Conservation (phyloP, 2,113 vertebrate species). For the Cyprinodon brontotheroides region DNA sequence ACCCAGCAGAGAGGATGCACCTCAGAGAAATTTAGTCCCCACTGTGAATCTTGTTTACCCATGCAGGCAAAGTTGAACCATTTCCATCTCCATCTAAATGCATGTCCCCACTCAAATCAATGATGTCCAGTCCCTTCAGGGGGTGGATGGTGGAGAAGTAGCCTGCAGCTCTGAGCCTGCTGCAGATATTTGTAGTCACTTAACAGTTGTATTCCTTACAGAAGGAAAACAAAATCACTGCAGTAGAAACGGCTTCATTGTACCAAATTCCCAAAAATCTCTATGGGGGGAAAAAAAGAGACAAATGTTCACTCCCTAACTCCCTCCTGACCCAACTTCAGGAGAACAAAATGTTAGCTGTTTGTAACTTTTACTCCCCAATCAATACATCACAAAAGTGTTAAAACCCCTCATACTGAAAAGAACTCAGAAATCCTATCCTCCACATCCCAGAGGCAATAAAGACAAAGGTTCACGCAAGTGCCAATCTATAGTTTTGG, state of each 20-base stretch:
- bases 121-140: background rate
- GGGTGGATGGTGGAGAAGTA: background rate
- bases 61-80: background rate
- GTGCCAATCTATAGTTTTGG: slow-evolving; percentile 20
- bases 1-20: background rate
- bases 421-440: slow-evolving; percentile 1
- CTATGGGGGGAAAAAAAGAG: background rate
- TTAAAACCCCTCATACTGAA: background rate
- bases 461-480: slow-evolving; percentile 9
- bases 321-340: background rate
- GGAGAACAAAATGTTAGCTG: slow-evolving; percentile 3
- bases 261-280: background rate
- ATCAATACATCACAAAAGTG: slow-evolving; percentile 10
- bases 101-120: background rate
- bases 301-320: background rate
- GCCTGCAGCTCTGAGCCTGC: background rate
- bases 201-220: slow-evolving; percentile 5
- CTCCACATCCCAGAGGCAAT: slow-evolving; percentile 1
- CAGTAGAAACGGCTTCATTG: slow-evolving; percentile 1
- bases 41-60: background rate
- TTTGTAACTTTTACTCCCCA: background rate
- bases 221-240: background rate
- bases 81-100: slow-evolving; percentile 5
- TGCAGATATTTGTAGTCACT: slow-evolving; percentile 1
- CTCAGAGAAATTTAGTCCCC: slow-evolving; percentile 5